phyloP scores from a whole-genome alignment of 2,113 vertebrate genomes.

The Tamias sibiricus region DNA sequence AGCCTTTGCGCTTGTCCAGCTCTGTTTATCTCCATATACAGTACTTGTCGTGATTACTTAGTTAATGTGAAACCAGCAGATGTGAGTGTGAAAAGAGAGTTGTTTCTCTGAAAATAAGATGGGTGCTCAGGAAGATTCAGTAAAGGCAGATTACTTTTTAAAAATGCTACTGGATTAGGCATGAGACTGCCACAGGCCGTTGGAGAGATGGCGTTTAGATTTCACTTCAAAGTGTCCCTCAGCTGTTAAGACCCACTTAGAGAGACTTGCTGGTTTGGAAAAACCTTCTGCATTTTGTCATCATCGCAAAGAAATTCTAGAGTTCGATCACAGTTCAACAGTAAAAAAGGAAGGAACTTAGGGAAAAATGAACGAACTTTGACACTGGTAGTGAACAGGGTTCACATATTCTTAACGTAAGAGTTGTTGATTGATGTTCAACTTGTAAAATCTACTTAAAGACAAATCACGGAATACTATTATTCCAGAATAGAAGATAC shows the following conservation, averaged over 20 bases:
- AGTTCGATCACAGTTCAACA: not conserved
- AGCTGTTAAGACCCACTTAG: not conserved
- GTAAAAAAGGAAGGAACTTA: not conserved
- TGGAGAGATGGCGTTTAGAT: not conserved
- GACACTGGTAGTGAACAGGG: not conserved
- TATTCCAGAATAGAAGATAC: not conserved
- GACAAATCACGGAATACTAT: not conserved
- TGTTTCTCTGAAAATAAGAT: not conserved
- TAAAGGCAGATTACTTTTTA: not conserved
- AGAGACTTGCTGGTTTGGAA: not conserved
- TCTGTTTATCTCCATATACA: not conserved
- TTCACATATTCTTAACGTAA: no score
- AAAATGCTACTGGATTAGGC: not conserved
- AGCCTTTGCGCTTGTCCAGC: not conserved
- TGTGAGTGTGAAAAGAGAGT: not conserved
- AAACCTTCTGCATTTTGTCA: not conserved
- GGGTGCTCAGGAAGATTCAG: not conserved
- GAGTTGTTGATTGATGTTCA: not conserved
- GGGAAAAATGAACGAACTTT: not conserved
- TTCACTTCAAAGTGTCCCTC: not conserved
- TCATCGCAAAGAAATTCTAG: not conserved
- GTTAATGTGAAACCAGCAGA: not conserved
- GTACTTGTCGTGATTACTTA: not conserved
- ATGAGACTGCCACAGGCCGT: accelerated
- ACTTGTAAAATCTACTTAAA: not conserved